A percentile compares a stretch with the other conserved stretches of the same genome.
phyloP scores from a whole-genome alignment of 2,113 vertebrate genomes.

The Nibea coibor region DNA sequence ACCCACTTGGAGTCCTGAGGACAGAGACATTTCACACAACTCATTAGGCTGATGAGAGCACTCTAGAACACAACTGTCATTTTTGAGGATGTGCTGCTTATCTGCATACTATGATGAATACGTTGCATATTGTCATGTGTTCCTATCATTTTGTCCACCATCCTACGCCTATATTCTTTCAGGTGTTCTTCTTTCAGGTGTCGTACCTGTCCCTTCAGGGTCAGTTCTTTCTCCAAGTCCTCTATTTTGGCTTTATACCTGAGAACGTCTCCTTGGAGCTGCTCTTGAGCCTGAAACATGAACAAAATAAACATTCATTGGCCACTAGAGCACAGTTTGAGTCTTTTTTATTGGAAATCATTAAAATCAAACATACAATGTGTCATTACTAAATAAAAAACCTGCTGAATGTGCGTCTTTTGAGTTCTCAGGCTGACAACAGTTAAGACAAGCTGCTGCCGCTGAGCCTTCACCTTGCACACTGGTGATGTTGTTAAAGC shows the following conservation, averaged over 20 bases:
- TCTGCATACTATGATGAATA: background rate
- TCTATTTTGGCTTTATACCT: constrained; percentile 98
- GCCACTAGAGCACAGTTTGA: background rate
- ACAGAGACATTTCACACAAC: background rate
- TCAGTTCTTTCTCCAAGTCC: constrained; percentile 94
- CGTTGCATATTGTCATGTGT: background rate
- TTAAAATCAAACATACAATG: background rate
- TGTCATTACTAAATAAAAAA: background rate
- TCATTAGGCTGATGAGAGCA: background rate
- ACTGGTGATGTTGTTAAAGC: background rate
- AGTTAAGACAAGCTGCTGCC: background rate
- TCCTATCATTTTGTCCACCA: background rate
- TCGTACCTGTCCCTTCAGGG: constrained; percentile 93
- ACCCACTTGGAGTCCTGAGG: constrained; percentile 97
- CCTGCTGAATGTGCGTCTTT: background rate
- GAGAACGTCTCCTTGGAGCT: constrained; percentile 93
- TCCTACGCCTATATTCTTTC: background rate
- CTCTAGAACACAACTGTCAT: too few species aligned
- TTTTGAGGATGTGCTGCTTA: background rate
- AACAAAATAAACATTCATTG: constrained; percentile 12
- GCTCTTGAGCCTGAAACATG: constrained; percentile 91
- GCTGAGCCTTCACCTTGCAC: background rate
- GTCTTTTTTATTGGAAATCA: background rate
- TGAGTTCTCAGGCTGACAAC: background rate
- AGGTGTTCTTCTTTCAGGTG: background rate